A percentile compares a stretch with the other conserved stretches of the same genome.
These are phyloP conservation scores for Bembecia ichneumoniformis DNA, from an alignment of 2,888 invertebrate genomes.

Conservation along the genomic window DNA sequence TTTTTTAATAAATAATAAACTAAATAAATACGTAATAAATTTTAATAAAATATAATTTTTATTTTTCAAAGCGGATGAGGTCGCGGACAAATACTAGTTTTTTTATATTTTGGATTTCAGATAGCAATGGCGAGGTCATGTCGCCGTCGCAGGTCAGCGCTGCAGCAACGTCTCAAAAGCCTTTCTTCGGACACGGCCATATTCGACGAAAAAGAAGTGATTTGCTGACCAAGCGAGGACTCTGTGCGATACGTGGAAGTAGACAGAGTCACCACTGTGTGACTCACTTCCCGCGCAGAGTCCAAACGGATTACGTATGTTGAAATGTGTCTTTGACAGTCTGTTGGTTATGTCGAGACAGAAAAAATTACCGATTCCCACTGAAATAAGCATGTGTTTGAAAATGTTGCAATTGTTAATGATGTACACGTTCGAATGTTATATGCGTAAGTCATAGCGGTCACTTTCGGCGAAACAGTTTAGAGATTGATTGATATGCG, in stretches of 20 bases:
- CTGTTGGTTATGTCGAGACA: neutral
- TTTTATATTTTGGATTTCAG: slow-evolving; percentile 25
- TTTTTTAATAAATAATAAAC: no score
- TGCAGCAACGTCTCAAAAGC: slow-evolving; percentile 85
- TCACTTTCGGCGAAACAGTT: neutral
- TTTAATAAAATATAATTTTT: no score
- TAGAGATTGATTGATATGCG: neutral
- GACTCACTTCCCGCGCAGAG: slow-evolving; percentile 71
- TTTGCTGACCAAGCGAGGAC: slow-evolving; percentile 97
- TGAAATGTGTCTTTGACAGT: neutral
- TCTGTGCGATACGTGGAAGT: slow-evolving; percentile 94
- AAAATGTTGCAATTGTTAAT: neutral
- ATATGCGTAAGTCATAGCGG: neutral
- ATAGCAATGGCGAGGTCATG: slow-evolving; percentile 68
- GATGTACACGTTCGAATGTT: neutral
- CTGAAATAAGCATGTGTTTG: neutral
- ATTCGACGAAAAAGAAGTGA: slow-evolving; percentile 89
- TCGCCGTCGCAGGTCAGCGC: slow-evolving; percentile 80
- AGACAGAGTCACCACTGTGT: slow-evolving; percentile 92
- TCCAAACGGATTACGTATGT: slow-evolving; percentile 21
- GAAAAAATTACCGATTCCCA: neutral
- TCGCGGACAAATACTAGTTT: no score
- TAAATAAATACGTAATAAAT: no score
- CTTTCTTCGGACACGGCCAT: slow-evolving; percentile 87
- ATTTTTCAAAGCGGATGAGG: no score